Evolutionary conservation across 92 coral and sea anemone genomes (phyloP), one percentile per base, ranked within the genome.

Genomic region (Bergia puertoricense): DNA sequence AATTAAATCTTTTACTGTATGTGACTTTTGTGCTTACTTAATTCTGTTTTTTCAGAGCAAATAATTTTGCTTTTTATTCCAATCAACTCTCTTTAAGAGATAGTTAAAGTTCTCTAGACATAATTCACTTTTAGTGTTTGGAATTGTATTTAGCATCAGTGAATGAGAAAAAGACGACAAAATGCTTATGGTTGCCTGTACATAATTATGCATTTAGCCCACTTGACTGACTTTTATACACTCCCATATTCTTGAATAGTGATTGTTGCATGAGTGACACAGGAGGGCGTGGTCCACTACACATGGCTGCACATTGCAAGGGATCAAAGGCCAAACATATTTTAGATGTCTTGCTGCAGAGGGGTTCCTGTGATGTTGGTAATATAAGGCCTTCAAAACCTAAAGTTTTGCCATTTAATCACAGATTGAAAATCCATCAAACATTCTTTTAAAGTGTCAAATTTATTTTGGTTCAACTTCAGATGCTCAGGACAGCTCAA

Each of bases 271-370:
- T 91, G 30, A 90, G 89, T 74, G 92, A 92, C 65, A 92, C 78
- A 85, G 96, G 94, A 85, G 98, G 99, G 41, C 92, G 88, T 44
- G 91, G 93, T 18, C 94, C 97, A 3, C 86, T 97, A 14, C 99
- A 97, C 85, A 86, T 94, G 79, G 89, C 93, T 16, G 97, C 97
- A 11, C 74, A 89, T 48, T 89, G 92, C 40, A 93, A 90, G 80
- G 98, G 99, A 14, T 85, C 83, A 69, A 89, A 82, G 79, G 99
- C 99, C 77, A 91, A 76, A 71, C 59, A 88, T 88, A 92, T 97
- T 46, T 65, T 93, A 16, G 91, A 92, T 80, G n/a, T 92, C 41
- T 85, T 97, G 81, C 92, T 94, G 5, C 88, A 91, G 77, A 89
- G 90, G 43, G 91, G 92, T 1, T 92, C 87, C 54, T 89, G 92